phyloP scores from a whole-genome alignment of 2,888 invertebrate species.

The Branchipolynoe longqiensis region DNA sequence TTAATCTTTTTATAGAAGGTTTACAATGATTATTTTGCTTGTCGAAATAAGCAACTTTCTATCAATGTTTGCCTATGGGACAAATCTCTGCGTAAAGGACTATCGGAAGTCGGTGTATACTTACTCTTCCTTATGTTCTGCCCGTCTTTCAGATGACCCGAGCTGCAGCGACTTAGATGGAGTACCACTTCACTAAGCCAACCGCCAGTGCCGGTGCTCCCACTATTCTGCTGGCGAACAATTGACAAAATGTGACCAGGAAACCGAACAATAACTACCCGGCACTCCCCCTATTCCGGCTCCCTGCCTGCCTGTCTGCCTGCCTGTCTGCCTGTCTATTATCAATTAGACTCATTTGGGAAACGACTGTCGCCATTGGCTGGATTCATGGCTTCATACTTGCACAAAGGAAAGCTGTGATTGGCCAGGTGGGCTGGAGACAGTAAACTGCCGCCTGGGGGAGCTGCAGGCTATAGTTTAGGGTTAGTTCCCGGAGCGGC shows the following conservation, averaged over 20 bases:
- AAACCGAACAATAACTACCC: background rate
- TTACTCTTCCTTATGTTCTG: too few relatives aligned
- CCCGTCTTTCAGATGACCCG: conserved; percentile 6
- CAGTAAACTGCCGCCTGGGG: background rate
- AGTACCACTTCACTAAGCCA: too few relatives aligned
- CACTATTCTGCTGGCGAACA: too few relatives aligned
- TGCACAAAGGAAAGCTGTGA: conserved; percentile 57
- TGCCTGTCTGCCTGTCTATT: too few relatives aligned
- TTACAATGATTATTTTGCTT: too few relatives aligned
- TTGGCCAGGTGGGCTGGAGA: conserved; percentile 33
- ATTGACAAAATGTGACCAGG: background rate
- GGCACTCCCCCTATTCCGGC: background rate
- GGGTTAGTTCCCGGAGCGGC: conserved; percentile 30
- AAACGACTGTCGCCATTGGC: conserved; percentile 6
- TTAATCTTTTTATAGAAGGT: too few relatives aligned
- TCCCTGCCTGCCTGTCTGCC: background rate
- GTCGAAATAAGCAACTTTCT: too few relatives aligned
- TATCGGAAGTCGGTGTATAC: too few relatives aligned
- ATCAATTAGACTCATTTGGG: conserved; percentile 8
- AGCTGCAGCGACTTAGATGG: too few relatives aligned
- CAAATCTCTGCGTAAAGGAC: too few relatives aligned
- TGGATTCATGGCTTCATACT: conserved; percentile 47
- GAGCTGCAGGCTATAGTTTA: conserved; percentile 29
- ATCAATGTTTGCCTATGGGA: too few relatives aligned
- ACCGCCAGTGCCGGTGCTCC: too few relatives aligned